Evolutionary conservation across 2,888 invertebrate species (phyloP).

Genomic region (Volucella zonaria): DNA sequence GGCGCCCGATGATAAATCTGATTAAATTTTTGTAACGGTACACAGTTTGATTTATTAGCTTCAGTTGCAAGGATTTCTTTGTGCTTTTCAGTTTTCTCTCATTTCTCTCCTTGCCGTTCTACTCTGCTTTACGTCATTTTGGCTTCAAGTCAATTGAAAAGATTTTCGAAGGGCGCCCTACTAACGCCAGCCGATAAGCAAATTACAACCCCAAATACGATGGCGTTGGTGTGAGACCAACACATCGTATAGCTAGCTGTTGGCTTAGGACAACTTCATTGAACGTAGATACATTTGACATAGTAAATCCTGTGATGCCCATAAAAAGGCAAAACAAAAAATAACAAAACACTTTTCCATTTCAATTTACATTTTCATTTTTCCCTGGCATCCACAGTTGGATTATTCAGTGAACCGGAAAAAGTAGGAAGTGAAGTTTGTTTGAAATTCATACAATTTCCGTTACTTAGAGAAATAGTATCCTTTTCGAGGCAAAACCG

Average conservation of each 20-base stretch:
- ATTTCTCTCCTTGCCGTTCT: too few species aligned
- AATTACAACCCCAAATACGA: too few species aligned
- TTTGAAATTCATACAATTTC: slow-evolving; percentile 57
- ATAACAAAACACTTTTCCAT: not conserved
- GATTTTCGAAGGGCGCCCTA: too few species aligned
- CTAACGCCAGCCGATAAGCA: too few species aligned
- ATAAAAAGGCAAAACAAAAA: not conserved
- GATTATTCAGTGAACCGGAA: slow-evolving; percentile 59
- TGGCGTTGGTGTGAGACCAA: too few species aligned
- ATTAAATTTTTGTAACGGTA: slow-evolving; percentile 45
- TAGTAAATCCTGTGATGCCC: too few species aligned
- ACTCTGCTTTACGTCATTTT: too few species aligned
- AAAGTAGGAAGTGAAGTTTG: slow-evolving; percentile 47
- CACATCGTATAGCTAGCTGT: too few species aligned
- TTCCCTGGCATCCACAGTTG: slow-evolving; percentile 3
- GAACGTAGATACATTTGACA: too few species aligned
- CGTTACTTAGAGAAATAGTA: slow-evolving; percentile 32
- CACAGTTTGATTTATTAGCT: slow-evolving; percentile 58
- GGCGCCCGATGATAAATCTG: slow-evolving; percentile 50
- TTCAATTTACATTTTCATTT: slow-evolving; percentile 52
- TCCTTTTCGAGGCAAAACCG: slow-evolving; percentile 7
- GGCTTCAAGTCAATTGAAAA: too few species aligned
- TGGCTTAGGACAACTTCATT: too few species aligned
- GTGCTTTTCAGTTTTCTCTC: not conserved
- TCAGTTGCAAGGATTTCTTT: slow-evolving; percentile 33